Evolutionary conservation across 2,888 invertebrate species (phyloP), one percentile per base, ranked within the genome.

Genomic region (Nomada hirtipes): DNA sequence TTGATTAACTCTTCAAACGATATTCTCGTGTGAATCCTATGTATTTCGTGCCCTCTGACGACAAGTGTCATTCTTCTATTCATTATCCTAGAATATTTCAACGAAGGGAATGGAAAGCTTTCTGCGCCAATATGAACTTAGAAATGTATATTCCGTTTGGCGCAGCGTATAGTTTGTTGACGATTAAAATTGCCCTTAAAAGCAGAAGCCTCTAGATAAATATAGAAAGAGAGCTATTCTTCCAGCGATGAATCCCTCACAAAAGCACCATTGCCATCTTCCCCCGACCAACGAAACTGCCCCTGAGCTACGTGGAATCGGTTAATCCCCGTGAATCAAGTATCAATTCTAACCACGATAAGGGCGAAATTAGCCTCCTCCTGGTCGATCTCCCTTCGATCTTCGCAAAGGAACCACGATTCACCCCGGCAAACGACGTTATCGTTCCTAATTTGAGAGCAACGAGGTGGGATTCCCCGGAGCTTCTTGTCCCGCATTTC

Each of bases 401-500:
- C 65, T 50, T 20, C 10, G 44, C 61, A 57, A 15, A 61, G 76
- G 60, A 60, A 44, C 80, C 20, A 65, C 36, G 70, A 83, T 61
- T 81, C 86, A 52, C 63, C 60, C 20, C 20, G 61, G 69, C 70
- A 79, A 87, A 87, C 76, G 65, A 79, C 77, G 77, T 86, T 85
- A 88, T 87, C 87, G 76, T 76, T 75, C 72, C 77, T 79, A 71
- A 79, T 83, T 78, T 70, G n/a, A 3, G 13, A 26, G n/a, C 73
- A 29, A 36, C 69, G 64, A 15, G 23, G 50, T 26, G 55, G 59
- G 70, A 67, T 65, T 70, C 69, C 78, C 64, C 36, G 50, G 13
- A 44, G n/a, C 10, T 53, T 26, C 61, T 36, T 53, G 29, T 50
- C 53, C 64, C 64, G 61, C 67, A 53, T 61, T 69, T 82, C 67